Percentiles rank a stretch among this genome's conserved stretches.
phyloP scores from a whole-genome alignment of 2,113 vertebrate species.

The Donacobius atricapilla region DNA sequence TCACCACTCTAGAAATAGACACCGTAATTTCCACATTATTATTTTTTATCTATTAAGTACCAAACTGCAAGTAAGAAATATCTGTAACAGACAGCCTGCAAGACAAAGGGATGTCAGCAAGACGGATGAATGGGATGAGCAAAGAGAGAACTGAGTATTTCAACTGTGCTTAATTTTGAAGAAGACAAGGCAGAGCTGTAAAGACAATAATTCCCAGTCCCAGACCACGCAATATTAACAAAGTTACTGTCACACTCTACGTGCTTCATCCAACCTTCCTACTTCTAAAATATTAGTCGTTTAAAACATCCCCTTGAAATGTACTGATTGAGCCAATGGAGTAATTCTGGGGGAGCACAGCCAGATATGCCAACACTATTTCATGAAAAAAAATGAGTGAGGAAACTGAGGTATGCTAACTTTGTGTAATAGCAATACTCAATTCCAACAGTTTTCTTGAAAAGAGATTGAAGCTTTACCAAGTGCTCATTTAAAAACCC shows the following conservation, averaged over 20 bases:
- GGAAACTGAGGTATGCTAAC: background rate
- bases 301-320: background rate
- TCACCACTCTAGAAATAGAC: background rate
- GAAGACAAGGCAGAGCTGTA: background rate
- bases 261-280: background rate
- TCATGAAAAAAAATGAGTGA: background rate
- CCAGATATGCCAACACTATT: no score
- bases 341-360: background rate
- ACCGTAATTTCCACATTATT: background rate
- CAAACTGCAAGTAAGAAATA: background rate
- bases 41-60: background rate
- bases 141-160: background rate
- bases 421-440: background rate
- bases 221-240: background rate
- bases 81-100: background rate
- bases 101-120: background rate
- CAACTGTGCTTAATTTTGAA: background rate
- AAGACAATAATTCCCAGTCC: background rate
- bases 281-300: background rate
- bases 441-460: background rate
- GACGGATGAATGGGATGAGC: accelerated
- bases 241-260: background rate
- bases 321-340: background rate
- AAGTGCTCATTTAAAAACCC: background rate
- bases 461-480: background rate